These are phyloP conservation scores for Oryzias melastigma DNA, from an alignment of 2,113 vertebrate genomes.

Conservation along the genomic window DNA sequence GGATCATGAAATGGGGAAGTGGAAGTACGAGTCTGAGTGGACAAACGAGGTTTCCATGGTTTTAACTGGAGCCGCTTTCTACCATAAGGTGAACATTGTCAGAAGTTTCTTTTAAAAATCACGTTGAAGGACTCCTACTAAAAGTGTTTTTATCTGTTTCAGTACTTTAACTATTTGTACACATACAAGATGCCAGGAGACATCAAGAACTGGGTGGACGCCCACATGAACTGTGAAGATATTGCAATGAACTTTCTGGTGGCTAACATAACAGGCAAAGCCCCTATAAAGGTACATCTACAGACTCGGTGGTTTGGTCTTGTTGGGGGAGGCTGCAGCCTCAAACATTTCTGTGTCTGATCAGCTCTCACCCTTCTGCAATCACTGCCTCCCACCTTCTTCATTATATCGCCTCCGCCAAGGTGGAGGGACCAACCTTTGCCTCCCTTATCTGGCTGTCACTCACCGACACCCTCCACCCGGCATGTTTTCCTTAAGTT, in stretches of 20 bases:
- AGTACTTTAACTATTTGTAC: slow-evolving; percentile 99
- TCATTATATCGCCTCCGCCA: slow-evolving; percentile 44
- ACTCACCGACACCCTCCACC: slow-evolving; percentile 55
- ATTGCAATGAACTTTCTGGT: slow-evolving; percentile 99
- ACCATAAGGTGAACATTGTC: slow-evolving; percentile 89
- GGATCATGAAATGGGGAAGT: slow-evolving; percentile 98
- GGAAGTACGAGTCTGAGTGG: slow-evolving; percentile 99
- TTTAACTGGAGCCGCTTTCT: slow-evolving; percentile 95
- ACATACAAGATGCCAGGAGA: slow-evolving; percentile 99
- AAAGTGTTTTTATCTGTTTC: slow-evolving; percentile 29
- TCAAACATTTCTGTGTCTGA: slow-evolving; percentile 69
- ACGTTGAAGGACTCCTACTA: slow-evolving; percentile 16
- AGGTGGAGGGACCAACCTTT: slow-evolving; percentile 70
- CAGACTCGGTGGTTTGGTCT: slow-evolving; percentile 10
- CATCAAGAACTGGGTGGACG: slow-evolving; percentile 98
- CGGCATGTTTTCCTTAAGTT: slow-evolving; percentile 64
- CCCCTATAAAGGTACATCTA: slow-evolving; percentile 91
- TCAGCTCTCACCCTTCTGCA: slow-evolving; percentile 66
- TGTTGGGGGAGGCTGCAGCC: slow-evolving; percentile 30
- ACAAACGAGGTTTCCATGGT: slow-evolving; percentile 99
- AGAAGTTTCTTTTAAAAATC: neutral
- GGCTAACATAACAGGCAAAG: slow-evolving; percentile 97
- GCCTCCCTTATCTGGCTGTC: slow-evolving; percentile 76
- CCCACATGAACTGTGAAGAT: slow-evolving; percentile 98
- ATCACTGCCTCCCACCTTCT: slow-evolving; percentile 36